These are phyloP conservation scores for Chlorodrepanis virens DNA, from an alignment of 2,113 vertebrate genomes.

Conservation along the genomic window DNA sequence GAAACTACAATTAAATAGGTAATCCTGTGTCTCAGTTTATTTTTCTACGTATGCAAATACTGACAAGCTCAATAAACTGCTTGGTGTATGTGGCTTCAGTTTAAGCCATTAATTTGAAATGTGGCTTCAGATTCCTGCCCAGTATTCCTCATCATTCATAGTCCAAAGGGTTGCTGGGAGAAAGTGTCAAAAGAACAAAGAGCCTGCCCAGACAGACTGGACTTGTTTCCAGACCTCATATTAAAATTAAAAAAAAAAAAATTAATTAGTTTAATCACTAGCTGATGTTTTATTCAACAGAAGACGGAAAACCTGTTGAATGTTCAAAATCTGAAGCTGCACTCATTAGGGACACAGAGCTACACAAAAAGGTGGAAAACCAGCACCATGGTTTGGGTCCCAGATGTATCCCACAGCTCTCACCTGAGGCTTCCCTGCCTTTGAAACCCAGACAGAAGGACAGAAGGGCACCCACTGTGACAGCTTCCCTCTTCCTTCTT, in stretches of 20 bases:
- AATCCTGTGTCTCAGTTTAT: neutral
- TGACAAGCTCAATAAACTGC: neutral
- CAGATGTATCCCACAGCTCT: neutral
- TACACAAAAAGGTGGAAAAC: neutral
- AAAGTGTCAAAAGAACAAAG: neutral
- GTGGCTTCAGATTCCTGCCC: neutral
- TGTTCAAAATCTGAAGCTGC: neutral
- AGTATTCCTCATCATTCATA: neutral
- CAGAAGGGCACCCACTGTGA: neutral
- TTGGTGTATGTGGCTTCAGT: neutral
- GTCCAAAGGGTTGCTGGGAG: neutral
- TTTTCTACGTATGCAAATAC: neutral
- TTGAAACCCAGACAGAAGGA: neutral
- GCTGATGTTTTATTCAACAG: neutral
- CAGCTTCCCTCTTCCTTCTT: neutral
- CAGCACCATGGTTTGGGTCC: neutral
- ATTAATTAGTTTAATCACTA: neutral
- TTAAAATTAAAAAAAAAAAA: neutral
- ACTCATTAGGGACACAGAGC: neutral
- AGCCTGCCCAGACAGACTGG: neutral
- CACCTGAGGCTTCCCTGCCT: neutral
- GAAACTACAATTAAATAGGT: neutral
- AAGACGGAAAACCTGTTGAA: neutral
- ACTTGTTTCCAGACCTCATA: neutral
- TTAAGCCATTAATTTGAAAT: neutral